Evolutionary conservation across 92 coral and sea anemone species (phyloP).

Genomic region (Parazoanthus swiftii): DNA sequence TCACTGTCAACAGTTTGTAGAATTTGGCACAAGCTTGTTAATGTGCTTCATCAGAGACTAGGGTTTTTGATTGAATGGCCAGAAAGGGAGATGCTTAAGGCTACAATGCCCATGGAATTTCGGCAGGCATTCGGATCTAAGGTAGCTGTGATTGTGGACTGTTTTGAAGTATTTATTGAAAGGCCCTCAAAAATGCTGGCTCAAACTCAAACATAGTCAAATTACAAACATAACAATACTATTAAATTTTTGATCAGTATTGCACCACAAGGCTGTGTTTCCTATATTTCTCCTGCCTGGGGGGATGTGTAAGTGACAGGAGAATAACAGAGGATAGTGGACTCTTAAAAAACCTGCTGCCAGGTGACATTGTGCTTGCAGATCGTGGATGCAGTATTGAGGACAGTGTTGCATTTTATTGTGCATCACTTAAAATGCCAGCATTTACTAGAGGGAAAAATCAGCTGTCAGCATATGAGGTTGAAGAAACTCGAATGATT

Average conservation of each 20-base stretch:
- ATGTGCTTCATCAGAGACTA: slow-evolving; percentile 26
- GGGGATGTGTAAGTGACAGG: slow-evolving; percentile 61
- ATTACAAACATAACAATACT: slow-evolving; percentile 57
- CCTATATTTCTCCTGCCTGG: slow-evolving; percentile 56
- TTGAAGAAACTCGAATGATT: slow-evolving; percentile 21
- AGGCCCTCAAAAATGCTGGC: slow-evolving; percentile 63
- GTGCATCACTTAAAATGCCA: slow-evolving; percentile 20
- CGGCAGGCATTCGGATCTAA: slow-evolving; percentile 24
- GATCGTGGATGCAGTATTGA: slow-evolving; percentile 20
- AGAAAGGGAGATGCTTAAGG: slow-evolving; percentile 29
- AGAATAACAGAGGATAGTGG: slow-evolving; percentile 33
- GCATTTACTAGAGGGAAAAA: slow-evolving; percentile 26
- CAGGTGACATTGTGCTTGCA: slow-evolving; percentile 31
- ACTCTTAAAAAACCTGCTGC: neutral
- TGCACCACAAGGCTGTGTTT: slow-evolving; percentile 52
- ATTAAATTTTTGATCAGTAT: slow-evolving; percentile 59
- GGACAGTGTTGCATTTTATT: slow-evolving; percentile 20
- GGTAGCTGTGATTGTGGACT: slow-evolving; percentile 52
- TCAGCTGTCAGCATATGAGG: slow-evolving; percentile 20
- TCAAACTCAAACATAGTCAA: slow-evolving; percentile 58
- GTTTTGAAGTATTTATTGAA: slow-evolving; percentile 65
- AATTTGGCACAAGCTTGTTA: slow-evolving; percentile 16
- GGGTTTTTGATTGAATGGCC: slow-evolving; percentile 27
- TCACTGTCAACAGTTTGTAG: slow-evolving; percentile 27
- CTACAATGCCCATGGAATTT: slow-evolving; percentile 42